Base-by-base conservation (phyloP, 2,113 vertebrate species). In the Pseudorectes ferrugineus region DNA sequence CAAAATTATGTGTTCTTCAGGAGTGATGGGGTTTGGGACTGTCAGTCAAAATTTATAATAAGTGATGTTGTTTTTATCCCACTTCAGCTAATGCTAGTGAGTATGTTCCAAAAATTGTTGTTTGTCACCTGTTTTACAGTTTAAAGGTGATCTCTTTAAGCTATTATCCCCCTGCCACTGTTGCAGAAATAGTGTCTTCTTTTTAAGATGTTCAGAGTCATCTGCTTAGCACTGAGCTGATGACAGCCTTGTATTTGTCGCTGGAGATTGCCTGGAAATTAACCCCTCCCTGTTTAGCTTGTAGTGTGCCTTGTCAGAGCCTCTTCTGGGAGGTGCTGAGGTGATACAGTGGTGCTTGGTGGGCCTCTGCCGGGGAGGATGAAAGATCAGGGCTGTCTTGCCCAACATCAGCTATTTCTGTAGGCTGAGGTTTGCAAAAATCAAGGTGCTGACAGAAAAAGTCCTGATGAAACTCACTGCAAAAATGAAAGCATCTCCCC, bases 11-110 rank as follows among this genome's bases (percentile, higher is more conserved):
- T 85, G 75, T 88, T 90, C 55, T 74, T 88, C 63, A 57, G 61
- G 59, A 96, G 59, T 63, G 72, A 63, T 66, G 40, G 67, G 36
- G 55, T 92, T 94, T 94, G 67, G 67, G 59, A 79, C 73, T 97
- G 90, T 88, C 95, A 95, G 51, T 96, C 94, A 97, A 92, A 96
- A 94, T 93, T 77, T 88, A 24, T 35, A 68, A 83, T 58, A 63
- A 93, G 63, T 89, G 77, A 88, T 91, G 68, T 66, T 88, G 73
- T 93, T 94, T 91, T 88, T 88, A 89, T 92, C 58, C 23, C 31
- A 40, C 63, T 83, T 94, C 72, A 93, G 89, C 49, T 93, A 83
- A 90, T 85, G 79, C 31, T 71, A 96, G 66, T 46, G 23, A 93
- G 36, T 20, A 85, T 62, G 63, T 84, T 95, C 88, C 86, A 95